Percentiles rank a stretch among this genome's conserved stretches.
phyloP scores from a whole-genome alignment of 2,113 vertebrate genomes.

The Bubo blakistoni region DNA sequence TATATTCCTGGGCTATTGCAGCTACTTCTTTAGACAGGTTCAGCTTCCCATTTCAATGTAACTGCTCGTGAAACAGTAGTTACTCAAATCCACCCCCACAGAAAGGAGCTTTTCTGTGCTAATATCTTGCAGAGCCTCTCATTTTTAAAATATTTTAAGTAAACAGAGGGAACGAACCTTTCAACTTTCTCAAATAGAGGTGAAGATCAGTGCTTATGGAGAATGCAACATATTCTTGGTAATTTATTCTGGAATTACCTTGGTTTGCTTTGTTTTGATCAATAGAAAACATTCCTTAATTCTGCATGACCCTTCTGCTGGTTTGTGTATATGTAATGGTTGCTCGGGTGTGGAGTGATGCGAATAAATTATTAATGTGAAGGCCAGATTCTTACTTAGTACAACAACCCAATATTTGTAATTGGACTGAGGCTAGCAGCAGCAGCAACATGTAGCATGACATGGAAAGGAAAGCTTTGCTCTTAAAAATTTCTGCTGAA shows the following conservation, averaged over 20 bases:
- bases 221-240: neutral
- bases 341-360: neutral
- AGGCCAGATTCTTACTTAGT: neutral
- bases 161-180: neutral
- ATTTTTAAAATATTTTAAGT: neutral
- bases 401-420: neutral
- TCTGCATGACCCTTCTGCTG: neutral
- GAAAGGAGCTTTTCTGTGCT: neutral
- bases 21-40: neutral
- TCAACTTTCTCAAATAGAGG: neutral
- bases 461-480: neutral
- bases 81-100: neutral
- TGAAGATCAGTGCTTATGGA: neutral
- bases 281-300: conserved; percentile 36
- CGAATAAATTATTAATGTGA: conserved; percentile 49
- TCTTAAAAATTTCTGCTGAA: neutral
- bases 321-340: neutral
- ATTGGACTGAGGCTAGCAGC: neutral
- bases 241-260: conserved; percentile 4
- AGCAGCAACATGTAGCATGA: neutral
- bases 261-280: conserved; percentile 30
- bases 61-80: neutral
- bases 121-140: neutral
- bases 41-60: neutral
- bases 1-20: neutral